Base-by-base conservation (phyloP, 1,140 invertebrate genomes). In the Macrostomum lignano region DNA sequence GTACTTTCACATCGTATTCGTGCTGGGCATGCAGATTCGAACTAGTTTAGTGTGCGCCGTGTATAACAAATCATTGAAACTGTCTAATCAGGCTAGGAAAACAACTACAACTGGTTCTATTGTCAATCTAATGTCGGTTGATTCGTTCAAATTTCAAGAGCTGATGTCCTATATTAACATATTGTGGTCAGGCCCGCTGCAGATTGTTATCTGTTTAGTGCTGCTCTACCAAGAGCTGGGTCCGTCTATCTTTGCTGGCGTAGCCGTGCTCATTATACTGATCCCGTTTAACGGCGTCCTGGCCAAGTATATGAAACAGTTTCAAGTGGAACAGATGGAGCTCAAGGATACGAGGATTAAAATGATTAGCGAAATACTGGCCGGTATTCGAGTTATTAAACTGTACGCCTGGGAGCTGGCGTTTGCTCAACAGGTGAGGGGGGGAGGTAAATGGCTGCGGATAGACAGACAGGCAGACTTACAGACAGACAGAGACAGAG, bases 111-210 rank as follows among this genome's bases (percentile, higher is more conserved):
- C 61, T 10, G 65, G 66, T 11, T 65, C 67, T 41, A 67, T 67
- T 22, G 61, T 65, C 2, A 66, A 66, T 40, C 40, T 66, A 25
- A 64, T 66, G 58, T 52, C 65, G 0, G 60, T 64, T 5, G 65
- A 66, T 51, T 56, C 60, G 11, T 57, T 63, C 39, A 40, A 48
- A 17, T 52, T 60, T 35, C 48, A 49, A 42, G 62, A 64, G 34
- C 44, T 63, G 32, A 62, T 52, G 39, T 60, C 55, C 1, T 88
- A 84, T 48, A 60, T 93, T 35, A 86, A 88, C 52, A 81, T 84
- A 70, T 67, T 93, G 41, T 94, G 84, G 84, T 91, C 81, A 1
- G 79, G 77, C 2, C 84, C 82, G 0, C 55, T 91, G 5, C 81
- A 91, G 62, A 88, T 91, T 42, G 61, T 56, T 7, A 47, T 91